phyloP scores from a whole-genome alignment of 1,140 invertebrate species.

The Drosophila kohkoa region DNA sequence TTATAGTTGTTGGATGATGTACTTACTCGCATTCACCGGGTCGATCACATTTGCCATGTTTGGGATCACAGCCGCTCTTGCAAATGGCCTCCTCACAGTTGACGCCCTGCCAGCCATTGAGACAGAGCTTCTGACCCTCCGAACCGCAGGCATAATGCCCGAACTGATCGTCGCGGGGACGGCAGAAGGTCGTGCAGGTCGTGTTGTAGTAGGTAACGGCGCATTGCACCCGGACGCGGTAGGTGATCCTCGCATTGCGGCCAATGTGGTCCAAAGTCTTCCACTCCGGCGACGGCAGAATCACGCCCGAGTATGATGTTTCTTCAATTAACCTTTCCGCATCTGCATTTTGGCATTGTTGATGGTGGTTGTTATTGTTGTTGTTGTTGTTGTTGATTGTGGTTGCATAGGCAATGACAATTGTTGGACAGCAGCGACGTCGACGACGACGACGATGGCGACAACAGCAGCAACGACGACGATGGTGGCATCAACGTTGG shows the following conservation, averaged over 20 bases:
- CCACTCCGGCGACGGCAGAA: slow-evolving; percentile 95
- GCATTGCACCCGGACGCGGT: slow-evolving; percentile 96
- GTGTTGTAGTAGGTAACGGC: slow-evolving; percentile 97
- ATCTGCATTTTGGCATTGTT: slow-evolving; percentile 83
- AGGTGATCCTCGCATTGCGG: slow-evolving; percentile 90
- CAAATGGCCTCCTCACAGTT: slow-evolving; percentile 97
- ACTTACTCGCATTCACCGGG: slow-evolving; percentile 96
- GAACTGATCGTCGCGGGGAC: slow-evolving; percentile 95
- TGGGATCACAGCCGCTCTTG: slow-evolving; percentile 94
- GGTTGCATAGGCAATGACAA: slow-evolving; percentile 62
- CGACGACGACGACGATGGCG: slow-evolving; percentile 23
- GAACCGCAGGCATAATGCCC: slow-evolving; percentile 96
- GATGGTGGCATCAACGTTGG: slow-evolving; percentile 81
- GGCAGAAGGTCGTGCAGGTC: slow-evolving; percentile 96
- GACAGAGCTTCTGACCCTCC: slow-evolving; percentile 95
- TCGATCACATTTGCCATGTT: slow-evolving; percentile 94
- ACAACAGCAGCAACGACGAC: slow-evolving; percentile 30
- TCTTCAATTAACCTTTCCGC: slow-evolving; percentile 92
- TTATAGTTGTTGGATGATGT: slow-evolving; percentile 8
- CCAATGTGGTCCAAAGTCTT: slow-evolving; percentile 94
- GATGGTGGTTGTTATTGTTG: slow-evolving; percentile 17
- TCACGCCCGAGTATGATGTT: slow-evolving; percentile 95
- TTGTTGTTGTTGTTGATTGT: slow-evolving; percentile 29
- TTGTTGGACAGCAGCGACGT: slow-evolving; percentile 52
- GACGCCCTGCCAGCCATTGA: slow-evolving; percentile 96